Conservation (phyloP, 2,888 invertebrate genomes). For the Liopterus haemorrhoidalis region DNA sequence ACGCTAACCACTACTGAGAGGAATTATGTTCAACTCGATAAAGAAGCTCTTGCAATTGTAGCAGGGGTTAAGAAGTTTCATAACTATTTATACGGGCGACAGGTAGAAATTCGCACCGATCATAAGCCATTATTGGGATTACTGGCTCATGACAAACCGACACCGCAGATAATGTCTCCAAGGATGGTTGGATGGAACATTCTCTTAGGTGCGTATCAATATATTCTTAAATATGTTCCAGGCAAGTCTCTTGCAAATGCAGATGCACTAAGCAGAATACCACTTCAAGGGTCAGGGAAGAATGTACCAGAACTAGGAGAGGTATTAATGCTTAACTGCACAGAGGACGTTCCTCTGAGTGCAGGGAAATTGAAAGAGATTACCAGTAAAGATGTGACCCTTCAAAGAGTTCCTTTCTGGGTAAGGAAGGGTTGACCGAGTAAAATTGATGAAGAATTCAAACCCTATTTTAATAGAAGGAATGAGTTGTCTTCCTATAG, state of each 20-base stretch:
- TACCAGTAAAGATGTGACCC: constrained; percentile 1
- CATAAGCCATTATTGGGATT: constrained; percentile 24
- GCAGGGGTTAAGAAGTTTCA: constrained; percentile 19
- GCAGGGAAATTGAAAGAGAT: not conserved
- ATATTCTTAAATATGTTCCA: constrained; percentile 12
- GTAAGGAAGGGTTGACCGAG: constrained; percentile 7
- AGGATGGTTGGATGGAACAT: constrained; percentile 14
- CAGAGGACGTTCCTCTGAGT: not conserved
- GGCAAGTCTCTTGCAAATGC: constrained; percentile 14
- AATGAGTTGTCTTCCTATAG: constrained; percentile 23
- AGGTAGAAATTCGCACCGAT: constrained; percentile 21
- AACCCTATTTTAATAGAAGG: constrained; percentile 7
- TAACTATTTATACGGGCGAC: constrained; percentile 19
- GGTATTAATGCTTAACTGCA: not conserved
- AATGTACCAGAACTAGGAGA: constrained; percentile 10
- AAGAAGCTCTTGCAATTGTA: constrained; percentile 23
- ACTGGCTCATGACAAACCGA: constrained; percentile 17
- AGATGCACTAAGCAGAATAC: constrained; percentile 19
- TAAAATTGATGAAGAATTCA: not conserved
- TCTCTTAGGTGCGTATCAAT: constrained; percentile 16
- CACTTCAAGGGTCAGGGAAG: not conserved
- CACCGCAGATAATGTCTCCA: constrained; percentile 19
- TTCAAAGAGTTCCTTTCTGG: not conserved
- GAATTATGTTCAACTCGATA: too few species aligned
- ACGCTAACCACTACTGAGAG: too few species aligned